These are phyloP conservation scores for Eunapius fragilis DNA, from an alignment of 37 sponge, comb jelly and placozoan species.

Conservation along the genomic window DNA sequence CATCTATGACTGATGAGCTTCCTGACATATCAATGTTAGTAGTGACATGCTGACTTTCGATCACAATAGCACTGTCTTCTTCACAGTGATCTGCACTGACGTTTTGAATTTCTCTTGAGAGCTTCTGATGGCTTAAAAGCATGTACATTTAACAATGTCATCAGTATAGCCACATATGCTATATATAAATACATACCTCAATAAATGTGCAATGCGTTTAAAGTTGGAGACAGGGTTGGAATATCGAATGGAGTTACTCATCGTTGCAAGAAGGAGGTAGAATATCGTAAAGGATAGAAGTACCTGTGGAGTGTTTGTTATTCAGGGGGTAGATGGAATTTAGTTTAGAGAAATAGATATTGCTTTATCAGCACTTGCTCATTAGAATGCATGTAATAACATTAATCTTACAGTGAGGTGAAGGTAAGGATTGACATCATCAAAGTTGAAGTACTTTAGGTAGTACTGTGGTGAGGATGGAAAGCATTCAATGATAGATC, in stretches of 20 bases:
- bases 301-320: slow-evolving; percentile 40
- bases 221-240: neutral
- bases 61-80: neutral
- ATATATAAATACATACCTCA: neutral
- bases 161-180: neutral
- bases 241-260: slow-evolving; percentile 32
- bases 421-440: slow-evolving; percentile 46
- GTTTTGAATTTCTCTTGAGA: neutral
- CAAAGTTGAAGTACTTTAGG: slow-evolving; percentile 44
- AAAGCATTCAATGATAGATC: slow-evolving; percentile 54
- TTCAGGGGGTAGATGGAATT: neutral
- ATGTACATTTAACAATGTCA: neutral
- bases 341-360: no score
- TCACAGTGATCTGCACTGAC: neutral
- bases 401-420: slow-evolving; percentile 36
- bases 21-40: no score
- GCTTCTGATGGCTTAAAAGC: no score
- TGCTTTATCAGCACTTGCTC: no score
- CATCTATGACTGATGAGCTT: no score
- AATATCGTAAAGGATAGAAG: slow-evolving; percentile 50
- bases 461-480: slow-evolving; percentile 31
- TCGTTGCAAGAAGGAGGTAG: slow-evolving; percentile 36
- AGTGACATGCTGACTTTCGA: no score
- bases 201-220: neutral
- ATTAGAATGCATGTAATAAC: neutral